Base-by-base conservation (phyloP, 2,113 vertebrate genomes). In the Gorilla gorilla region DNA sequence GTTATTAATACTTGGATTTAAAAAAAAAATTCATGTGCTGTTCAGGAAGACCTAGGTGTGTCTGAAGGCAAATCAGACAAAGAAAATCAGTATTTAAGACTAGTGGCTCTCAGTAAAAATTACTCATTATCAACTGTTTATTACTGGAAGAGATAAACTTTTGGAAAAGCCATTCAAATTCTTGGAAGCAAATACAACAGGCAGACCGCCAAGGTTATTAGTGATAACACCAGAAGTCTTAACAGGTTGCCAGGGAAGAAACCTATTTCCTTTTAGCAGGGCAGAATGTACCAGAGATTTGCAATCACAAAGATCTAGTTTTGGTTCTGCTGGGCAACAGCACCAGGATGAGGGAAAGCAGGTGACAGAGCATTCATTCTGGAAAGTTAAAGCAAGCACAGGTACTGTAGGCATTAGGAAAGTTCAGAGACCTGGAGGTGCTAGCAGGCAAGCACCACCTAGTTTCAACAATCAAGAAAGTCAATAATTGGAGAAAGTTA, bases 51-150 rank as follows among this genome's bases (percentile, higher is more conserved):
- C 40, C 84, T 38, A 61, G 30, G 50, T n/a, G 16, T 83, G 57
- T 91, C n/a, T 72, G 68, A 86, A 94, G 17, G 32, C n/a, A 66
- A 75, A 89, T 12, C 52, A 57, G 55, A 72, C 57, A 94, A 83
- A 89, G 64, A 95, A 95, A 94, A 89, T 82, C 32, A 68, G 30
- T 45, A 55, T 61, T 73, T 92, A 83, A 97, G 61, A 84, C 40
- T 66, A 55, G 32, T 30, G 12, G 78, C 55, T 83, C 22, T 85
- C 40, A 89, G n/a, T 89, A 91, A 82, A 92, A 87, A 85, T 70
- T 79, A 88, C 52, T 93, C 72, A 38, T 1, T 84, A 78, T 17
- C 35, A 78, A 48, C 13, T 83, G 43, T 35, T 6, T 73, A 32
- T 70, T 68, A 55, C 13, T 68, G 72, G n/a, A 94, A 94, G 61